These are phyloP conservation scores for Neolamprologus sp. DNA, from an alignment of 2,113 vertebrate genomes.

Conservation along the genomic window DNA sequence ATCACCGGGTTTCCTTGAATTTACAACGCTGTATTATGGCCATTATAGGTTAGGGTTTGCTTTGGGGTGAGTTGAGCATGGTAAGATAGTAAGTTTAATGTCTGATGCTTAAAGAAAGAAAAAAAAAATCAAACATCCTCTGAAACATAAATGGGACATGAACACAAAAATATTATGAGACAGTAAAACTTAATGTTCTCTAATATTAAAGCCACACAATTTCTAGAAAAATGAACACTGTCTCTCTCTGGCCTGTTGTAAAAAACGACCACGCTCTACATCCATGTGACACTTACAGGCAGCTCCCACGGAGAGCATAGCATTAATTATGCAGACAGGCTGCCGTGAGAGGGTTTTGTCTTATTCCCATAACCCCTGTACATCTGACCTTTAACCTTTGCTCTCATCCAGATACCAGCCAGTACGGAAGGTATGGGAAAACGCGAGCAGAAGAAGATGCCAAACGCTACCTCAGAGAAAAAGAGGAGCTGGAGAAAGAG, in stretches of 20 bases:
- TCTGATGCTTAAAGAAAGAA: background rate
- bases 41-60: background rate
- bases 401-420: constrained; percentile 78
- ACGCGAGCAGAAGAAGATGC: constrained; percentile 93
- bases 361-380: constrained; percentile 52
- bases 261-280: background rate
- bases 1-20: background rate
- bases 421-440: constrained; percentile 91
- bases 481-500: constrained; percentile 87
- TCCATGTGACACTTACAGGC: background rate
- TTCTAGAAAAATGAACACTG: background rate
- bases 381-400: constrained; percentile 34
- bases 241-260: background rate
- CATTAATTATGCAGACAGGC: background rate
- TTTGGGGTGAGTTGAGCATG: background rate
- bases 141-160: background rate
- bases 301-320: background rate
- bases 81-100: background rate
- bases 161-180: background rate
- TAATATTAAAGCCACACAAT: background rate
- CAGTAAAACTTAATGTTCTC: background rate
- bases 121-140: background rate
- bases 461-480: constrained; percentile 82
- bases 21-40: background rate
- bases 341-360: background rate